Evolutionary conservation across 2,113 vertebrate genomes (phyloP).

Genomic region (Ciconia stormi): DNA sequence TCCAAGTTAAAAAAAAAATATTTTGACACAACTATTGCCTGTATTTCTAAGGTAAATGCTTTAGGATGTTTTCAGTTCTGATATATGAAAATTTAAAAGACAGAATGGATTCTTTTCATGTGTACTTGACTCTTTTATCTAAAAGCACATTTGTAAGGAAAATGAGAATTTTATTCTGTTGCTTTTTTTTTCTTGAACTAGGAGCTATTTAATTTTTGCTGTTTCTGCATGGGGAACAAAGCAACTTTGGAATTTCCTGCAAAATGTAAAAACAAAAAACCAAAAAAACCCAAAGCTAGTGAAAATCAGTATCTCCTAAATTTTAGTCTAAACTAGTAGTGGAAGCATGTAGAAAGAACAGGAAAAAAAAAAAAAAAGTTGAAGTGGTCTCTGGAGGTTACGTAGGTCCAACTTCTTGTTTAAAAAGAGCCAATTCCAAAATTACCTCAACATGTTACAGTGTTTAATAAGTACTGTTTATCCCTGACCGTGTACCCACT

Average conservation of each 20-base stretch:
- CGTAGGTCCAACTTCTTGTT: accelerated
- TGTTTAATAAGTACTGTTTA: not conserved
- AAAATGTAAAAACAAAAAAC: not conserved
- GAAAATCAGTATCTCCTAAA: not conserved
- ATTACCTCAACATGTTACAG: not conserved
- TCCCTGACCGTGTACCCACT: not conserved
- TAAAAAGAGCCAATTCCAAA: not conserved
- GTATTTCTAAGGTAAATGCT: not conserved
- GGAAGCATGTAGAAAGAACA: not conserved
- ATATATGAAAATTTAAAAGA: not conserved
- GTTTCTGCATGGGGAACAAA: not conserved
- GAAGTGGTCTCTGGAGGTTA: not conserved
- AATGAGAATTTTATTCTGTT: not conserved
- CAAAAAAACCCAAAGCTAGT: not conserved
- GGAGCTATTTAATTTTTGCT: not conserved
- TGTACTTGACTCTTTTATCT: not conserved
- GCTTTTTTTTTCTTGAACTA: not conserved
- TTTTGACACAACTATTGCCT: not conserved
- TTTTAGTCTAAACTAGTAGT: not conserved
- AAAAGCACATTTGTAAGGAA: not conserved
- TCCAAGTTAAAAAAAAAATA: not conserved
- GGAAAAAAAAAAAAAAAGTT: too few species aligned
- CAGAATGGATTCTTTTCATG: not conserved
- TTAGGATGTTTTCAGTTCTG: not conserved
- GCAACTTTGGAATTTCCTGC: not conserved